Evolutionary conservation across 1,140 invertebrate genomes (phyloP), one percentile per base, ranked within the genome.

Genomic region (Zaprionus gabonicus): DNA sequence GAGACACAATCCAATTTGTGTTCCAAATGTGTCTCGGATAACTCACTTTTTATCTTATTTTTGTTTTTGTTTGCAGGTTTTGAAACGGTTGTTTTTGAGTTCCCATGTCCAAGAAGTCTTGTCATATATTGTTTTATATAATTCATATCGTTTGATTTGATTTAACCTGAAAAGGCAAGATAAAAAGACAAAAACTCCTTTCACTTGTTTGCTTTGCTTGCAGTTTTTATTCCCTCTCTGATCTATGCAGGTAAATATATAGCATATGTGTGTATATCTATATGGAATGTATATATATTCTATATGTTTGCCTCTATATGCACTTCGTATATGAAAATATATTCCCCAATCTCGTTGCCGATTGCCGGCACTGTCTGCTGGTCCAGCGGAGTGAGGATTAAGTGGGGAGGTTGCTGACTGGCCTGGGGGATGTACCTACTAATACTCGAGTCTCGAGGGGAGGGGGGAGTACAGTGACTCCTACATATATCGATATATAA

Each of bases 271-370:
- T 57, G 25, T 60, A 31, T 69, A 64, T 71, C 12, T 57, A 20
- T 66, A 41, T 71, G 38, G 56, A 38, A 46, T 77, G 53, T 63
- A 53, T 71, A 57, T 78, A 64, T 67, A 41, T 36, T 64, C 68
- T 82, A 25, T 66, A 53, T 63, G 25, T 65, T 25, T 69, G 56
- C 70, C 36, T 38, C 36, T 80, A 9, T 46, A 46, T 46, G 7
- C 46, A 49, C 17, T 44, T 74, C 78, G 80, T 58, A 56, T 84
- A 81, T 80, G 82, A 84, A 84, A 84, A 86, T 82, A 86, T 82
- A 86, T 72, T 75, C 68, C 53, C 25, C 44, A 69, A 34, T 34
- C 31, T 78, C 41, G 38, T 34, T 34, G 31, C 31, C 31, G 5
- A 6, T 41, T 63, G 38, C 34, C 38, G 63, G 62, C 65, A 60